Evolutionary conservation across 1,140 invertebrate species (phyloP).

Genomic region (Atta cephalotes): DNA sequence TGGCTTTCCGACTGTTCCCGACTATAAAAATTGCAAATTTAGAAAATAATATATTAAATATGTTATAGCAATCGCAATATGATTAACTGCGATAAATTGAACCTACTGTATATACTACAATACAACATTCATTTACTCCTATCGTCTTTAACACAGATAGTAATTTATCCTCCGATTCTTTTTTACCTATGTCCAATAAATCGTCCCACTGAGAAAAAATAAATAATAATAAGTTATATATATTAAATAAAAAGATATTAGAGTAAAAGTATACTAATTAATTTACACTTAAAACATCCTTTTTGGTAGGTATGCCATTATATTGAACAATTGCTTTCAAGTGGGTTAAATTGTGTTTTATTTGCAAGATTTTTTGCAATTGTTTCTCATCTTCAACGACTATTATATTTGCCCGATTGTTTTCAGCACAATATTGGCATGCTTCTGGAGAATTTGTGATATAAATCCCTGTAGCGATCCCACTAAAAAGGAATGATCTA

Average conservation of each 20-base stretch:
- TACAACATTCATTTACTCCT: constrained; percentile 95
- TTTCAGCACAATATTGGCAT: constrained; percentile 91
- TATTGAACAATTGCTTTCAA: constrained; percentile 96
- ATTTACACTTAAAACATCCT: constrained; percentile 88
- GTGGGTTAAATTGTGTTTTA: constrained; percentile 90
- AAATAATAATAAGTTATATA: constrained; percentile 23
- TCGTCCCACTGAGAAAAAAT: constrained; percentile 91
- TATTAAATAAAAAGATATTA: constrained; percentile 14
- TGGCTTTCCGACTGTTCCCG: constrained; percentile 95
- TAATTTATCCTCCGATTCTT: constrained; percentile 90
- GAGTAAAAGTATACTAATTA: not conserved
- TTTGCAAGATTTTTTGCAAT: constrained; percentile 93
- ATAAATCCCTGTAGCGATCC: constrained; percentile 96
- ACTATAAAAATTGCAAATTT: constrained; percentile 85
- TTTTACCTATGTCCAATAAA: constrained; percentile 91
- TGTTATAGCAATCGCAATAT: too few relatives aligned
- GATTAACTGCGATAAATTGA: constrained; percentile 12
- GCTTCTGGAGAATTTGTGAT: constrained; percentile 96
- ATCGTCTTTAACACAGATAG: constrained; percentile 90
- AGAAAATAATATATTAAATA: not conserved
- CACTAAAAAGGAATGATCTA: constrained; percentile 87
- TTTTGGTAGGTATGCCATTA: constrained; percentile 88
- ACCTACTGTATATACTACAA: constrained; percentile 95
- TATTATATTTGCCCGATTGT: constrained; percentile 93
- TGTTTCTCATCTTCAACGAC: constrained; percentile 96